Evolutionary conservation across 2,113 vertebrate species (phyloP).

Genomic region (Garra rufa): DNA sequence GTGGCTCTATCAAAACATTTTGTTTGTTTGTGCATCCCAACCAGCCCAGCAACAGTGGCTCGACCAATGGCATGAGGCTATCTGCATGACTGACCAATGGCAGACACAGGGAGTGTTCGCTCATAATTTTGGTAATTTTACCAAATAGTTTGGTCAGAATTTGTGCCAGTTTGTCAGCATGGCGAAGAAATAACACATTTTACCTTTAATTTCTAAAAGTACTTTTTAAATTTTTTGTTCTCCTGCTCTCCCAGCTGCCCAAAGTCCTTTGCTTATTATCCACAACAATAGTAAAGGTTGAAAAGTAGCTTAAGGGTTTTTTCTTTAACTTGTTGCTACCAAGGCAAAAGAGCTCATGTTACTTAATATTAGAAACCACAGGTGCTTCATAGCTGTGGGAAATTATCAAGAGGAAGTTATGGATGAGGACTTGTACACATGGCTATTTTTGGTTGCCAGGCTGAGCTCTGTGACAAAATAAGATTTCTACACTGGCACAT

Average conservation of each 20-base stretch:
- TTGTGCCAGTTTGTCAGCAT: background rate
- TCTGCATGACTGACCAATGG: background rate
- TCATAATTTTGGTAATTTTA: background rate
- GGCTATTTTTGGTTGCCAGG: background rate
- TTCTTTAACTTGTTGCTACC: background rate
- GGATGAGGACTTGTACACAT: background rate
- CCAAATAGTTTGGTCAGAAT: background rate
- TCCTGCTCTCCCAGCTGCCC: background rate
- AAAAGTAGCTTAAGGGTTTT: background rate
- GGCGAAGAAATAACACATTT: background rate
- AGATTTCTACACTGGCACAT: background rate
- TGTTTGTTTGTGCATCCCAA: background rate
- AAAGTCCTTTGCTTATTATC: background rate
- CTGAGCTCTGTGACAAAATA: background rate
- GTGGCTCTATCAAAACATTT: background rate
- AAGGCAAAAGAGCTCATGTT: background rate
- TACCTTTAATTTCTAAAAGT: background rate
- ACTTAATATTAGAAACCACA: constrained; percentile 5
- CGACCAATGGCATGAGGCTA: background rate
- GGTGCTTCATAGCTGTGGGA: background rate
- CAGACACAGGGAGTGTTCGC: background rate
- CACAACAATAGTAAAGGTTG: background rate
- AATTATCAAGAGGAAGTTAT: background rate
- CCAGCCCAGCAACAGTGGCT: constrained; percentile 21
- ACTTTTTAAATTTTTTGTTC: background rate